A percentile compares a stretch with the other conserved stretches of the same genome.
Evolutionary conservation across 2,888 invertebrate species (phyloP).

Genomic region (Amaurobius ferox): DNA sequence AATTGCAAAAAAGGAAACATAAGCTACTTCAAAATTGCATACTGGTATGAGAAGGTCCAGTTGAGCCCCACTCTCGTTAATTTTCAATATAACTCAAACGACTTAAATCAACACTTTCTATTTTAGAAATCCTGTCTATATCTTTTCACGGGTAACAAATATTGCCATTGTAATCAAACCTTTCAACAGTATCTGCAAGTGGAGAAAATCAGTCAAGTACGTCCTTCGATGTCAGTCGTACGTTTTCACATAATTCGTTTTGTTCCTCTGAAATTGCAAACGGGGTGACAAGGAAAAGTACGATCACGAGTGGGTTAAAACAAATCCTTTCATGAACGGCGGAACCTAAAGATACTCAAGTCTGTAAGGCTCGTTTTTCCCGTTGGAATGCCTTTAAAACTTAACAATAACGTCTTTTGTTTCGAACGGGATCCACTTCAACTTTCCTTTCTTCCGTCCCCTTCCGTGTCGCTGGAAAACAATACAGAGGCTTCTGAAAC

Average conservation of each 20-base stretch:
- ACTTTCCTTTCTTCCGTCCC: neutral
- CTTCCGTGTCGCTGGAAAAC: neutral
- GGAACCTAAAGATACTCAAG: neutral
- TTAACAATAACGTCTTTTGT: constrained; percentile 9
- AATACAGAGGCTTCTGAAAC: neutral
- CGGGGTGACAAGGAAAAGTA: constrained; percentile 58
- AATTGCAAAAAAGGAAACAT: too few species aligned
- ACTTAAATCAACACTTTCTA: too few species aligned
- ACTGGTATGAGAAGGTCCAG: too few species aligned
- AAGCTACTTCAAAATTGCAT: too few species aligned
- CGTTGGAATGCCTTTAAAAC: neutral
- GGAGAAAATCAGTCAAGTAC: neutral
- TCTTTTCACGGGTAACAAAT: too few species aligned
- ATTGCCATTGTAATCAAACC: too few species aligned
- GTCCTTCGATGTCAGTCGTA: neutral
- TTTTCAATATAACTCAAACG: too few species aligned
- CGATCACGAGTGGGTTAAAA: constrained; percentile 41
- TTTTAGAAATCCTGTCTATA: too few species aligned
- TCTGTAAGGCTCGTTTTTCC: neutral
- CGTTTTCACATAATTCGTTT: neutral
- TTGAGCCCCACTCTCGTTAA: too few species aligned
- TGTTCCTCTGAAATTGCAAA: constrained; percentile 16
- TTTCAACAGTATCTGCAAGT: too few species aligned
- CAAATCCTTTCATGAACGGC: neutral
- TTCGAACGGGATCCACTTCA: neutral